Conservation (phyloP, 2,113 vertebrate species). For the Sylvilagus bachmani region DNA sequence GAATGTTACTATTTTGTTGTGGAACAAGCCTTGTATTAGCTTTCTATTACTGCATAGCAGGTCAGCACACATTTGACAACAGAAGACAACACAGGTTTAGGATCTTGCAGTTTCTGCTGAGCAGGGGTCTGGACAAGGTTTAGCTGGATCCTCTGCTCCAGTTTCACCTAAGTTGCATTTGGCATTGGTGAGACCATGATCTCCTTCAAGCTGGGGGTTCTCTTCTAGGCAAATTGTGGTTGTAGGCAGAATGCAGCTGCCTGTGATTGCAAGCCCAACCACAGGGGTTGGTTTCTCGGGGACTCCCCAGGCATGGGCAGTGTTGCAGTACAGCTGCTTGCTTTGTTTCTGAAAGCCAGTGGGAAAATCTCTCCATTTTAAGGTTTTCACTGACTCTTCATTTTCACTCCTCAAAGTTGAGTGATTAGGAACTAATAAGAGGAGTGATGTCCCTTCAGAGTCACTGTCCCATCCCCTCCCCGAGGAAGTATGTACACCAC, state of each 20-base stretch:
- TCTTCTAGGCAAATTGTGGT: neutral
- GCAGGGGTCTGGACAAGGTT: neutral
- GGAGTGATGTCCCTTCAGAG: no score
- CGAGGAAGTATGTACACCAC: neutral
- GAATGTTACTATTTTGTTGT: neutral
- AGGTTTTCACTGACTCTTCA: neutral
- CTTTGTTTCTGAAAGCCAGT: neutral
- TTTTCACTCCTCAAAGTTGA: neutral
- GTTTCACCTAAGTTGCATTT: neutral
- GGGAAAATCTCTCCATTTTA: neutral
- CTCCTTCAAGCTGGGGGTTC: neutral
- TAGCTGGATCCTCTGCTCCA: neutral
- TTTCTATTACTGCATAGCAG: neutral
- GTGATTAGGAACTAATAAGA: neutral
- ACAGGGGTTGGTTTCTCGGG: neutral
- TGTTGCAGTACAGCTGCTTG: no score
- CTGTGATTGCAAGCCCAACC: no score
- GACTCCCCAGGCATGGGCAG: rapidly evolving
- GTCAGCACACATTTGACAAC: neutral
- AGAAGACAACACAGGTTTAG: neutral
- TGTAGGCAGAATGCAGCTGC: neutral
- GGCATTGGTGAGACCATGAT: neutral
- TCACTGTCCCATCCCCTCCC: no score
- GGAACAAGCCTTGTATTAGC: neutral
- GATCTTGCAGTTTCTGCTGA: neutral